Conservation (phyloP, 2,797 vertebrate species). For the Coregonus suidteri region DNA sequence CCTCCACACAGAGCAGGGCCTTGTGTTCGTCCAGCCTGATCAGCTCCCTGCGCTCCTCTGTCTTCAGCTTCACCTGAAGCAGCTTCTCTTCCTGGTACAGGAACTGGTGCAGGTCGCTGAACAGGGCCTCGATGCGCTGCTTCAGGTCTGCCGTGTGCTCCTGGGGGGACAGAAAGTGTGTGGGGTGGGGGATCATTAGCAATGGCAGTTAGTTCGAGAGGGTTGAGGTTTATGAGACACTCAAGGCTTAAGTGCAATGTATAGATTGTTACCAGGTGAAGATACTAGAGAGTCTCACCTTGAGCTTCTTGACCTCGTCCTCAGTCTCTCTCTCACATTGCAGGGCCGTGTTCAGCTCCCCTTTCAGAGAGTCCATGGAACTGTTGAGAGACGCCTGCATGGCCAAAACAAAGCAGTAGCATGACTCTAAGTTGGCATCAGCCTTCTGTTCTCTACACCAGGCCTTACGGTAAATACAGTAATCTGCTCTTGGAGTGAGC, state of each 20-base stretch:
- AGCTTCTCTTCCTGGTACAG: slow-evolving; percentile 88
- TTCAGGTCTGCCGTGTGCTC: slow-evolving; percentile 85
- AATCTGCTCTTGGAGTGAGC: not conserved
- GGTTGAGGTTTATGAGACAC: too few relatives aligned
- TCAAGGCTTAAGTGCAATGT: too few relatives aligned
- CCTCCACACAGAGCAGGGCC: slow-evolving; percentile 82
- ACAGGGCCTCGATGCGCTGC: slow-evolving; percentile 85
- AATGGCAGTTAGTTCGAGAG: too few relatives aligned
- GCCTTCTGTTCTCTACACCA: not conserved
- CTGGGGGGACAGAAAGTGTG: slow-evolving; percentile 54
- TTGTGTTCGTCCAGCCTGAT: slow-evolving; percentile 87
- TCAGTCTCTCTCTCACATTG: slow-evolving; percentile 83
- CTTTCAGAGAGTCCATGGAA: slow-evolving; percentile 82
- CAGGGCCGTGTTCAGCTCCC: slow-evolving; percentile 81
- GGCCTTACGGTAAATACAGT: not conserved
- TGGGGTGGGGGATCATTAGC: too few relatives aligned
- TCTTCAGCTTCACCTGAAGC: slow-evolving; percentile 86
- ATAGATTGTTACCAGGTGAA: not conserved
- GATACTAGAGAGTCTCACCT: slow-evolving; percentile 68
- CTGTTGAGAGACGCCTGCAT: slow-evolving; percentile 81
- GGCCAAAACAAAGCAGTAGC: slow-evolving; percentile 11
- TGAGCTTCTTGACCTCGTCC: slow-evolving; percentile 87
- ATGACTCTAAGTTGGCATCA: not conserved
- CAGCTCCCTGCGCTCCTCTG: slow-evolving; percentile 84
- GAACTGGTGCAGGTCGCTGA: slow-evolving; percentile 87